phyloP scores from a whole-genome alignment of 2,113 vertebrate genomes.

The Crotalus horridus region DNA sequence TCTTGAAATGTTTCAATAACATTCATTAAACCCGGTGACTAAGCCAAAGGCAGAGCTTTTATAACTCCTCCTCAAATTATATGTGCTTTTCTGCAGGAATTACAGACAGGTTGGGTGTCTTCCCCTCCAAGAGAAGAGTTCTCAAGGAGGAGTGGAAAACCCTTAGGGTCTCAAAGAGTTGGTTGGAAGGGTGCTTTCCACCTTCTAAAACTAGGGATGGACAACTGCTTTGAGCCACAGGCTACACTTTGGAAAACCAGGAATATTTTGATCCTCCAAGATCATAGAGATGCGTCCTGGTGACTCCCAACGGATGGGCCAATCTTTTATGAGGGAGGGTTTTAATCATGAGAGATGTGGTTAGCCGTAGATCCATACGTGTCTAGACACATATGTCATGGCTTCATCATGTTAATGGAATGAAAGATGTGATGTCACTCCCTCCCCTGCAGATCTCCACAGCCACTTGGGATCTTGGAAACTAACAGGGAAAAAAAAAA shows the following conservation, averaged over 20 bases:
- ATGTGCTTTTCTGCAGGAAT: not conserved
- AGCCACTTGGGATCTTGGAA: not conserved
- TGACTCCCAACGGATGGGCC: not conserved
- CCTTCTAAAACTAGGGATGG: not conserved
- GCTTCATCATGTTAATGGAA: not conserved
- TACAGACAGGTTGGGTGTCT: not conserved
- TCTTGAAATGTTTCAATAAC: not conserved
- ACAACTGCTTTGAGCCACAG: not conserved
- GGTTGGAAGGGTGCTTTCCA: not conserved
- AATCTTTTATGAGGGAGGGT: not conserved
- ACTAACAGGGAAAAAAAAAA: not conserved
- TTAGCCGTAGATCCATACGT: not conserved
- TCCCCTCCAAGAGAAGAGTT: not conserved
- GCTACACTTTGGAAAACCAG: not conserved
- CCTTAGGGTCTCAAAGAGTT: not conserved
- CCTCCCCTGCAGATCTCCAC: not conserved
- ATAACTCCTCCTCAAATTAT: not conserved
- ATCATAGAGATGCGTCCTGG: not conserved
- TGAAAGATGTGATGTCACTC: not conserved
- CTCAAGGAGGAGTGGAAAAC: not conserved
- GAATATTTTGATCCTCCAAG: not conserved
- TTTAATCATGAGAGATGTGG: not conserved
- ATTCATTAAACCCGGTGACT: not conserved
- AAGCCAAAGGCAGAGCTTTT: not conserved
- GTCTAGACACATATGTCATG: not conserved